Base-by-base conservation (phyloP, 2,888 invertebrate genomes). In the Catocala fraxini region DNA sequence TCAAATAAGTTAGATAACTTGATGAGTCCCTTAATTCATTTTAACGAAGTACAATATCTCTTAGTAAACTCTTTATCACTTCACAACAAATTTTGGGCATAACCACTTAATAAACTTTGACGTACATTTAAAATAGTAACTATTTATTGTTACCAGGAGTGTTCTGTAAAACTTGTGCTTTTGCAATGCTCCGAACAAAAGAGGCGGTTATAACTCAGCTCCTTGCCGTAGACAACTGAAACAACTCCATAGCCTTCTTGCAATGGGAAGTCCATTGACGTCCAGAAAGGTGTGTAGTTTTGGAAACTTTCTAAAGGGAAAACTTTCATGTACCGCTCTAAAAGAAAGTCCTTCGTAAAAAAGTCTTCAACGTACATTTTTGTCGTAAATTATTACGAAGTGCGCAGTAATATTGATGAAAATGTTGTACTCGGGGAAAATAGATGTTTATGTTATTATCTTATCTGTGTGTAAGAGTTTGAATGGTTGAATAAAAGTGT, bases 121-220 rank as follows among this genome's bases (percentile, higher is more conserved):
- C 51, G 53, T 63, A 74, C 71, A 76, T 83, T 84, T 79, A 79
- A 74, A 76, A 75, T 51, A 57, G 45, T 42, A 51, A 67, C 67
- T 65, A 81, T 80, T 79, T 82, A 72, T 78, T 77, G 78, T 81
- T 77, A 77, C 71, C 80, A 77, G 79, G 67, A 71, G 63, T 75
- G 78, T 83, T 80, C 82, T 81, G 82, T 84, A 82, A 89, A 91
- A 91, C 86, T 91, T 89, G 82, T 76, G 83, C 88, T 86, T 89
- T 89, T 84, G 85, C 84, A 83, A 83, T 79, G 82, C 84, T 65
- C 68, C 71, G 83, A 86, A 91, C 91, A 91, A 92, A 89, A 85
- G 87, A 85, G 76, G 70, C 81, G 84, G 89, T 88, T 90, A 90
- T 89, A 91, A 87, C 87, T 89, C 85, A 83, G 77, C 75, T 82